phyloP scores from a whole-genome alignment of 2,888 invertebrate genomes.

The Alloplasta piceator region DNA sequence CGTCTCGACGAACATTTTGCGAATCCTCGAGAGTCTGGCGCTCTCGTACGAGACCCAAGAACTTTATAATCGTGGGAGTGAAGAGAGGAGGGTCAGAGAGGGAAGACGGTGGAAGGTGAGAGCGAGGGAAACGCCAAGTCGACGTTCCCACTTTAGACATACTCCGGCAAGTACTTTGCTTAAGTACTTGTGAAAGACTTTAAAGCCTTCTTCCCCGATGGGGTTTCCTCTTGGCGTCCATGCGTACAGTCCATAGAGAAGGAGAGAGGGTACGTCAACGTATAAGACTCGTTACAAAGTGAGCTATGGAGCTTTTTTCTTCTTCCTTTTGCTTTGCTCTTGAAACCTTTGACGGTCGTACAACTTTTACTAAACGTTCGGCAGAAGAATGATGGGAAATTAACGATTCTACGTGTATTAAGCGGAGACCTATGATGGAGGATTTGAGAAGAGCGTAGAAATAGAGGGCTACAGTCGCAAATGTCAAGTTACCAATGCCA shows the following conservation, averaged over 20 bases:
- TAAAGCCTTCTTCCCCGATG: constrained; percentile 17
- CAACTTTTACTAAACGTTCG: constrained; percentile 3
- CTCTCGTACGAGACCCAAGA: constrained; percentile 26
- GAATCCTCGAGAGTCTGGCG: constrained; percentile 32
- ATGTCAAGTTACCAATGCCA: no score
- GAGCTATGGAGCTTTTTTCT: constrained; percentile 9
- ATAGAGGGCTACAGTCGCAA: no score
- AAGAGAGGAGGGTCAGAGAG: neutral
- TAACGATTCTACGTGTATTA: neutral
- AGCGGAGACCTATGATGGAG: no score
- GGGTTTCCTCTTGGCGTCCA: constrained; percentile 7
- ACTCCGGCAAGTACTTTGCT: constrained; percentile 41
- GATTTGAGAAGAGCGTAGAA: no score
- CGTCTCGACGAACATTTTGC: constrained; percentile 39
- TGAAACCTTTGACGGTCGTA: neutral
- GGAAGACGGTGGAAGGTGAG: neutral
- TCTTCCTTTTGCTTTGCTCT: neutral
- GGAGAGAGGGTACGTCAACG: neutral
- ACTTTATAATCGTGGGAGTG: constrained; percentile 28
- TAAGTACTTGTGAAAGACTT: constrained; percentile 50
- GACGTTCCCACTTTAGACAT: constrained; percentile 41
- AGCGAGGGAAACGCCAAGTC: constrained; percentile 16
- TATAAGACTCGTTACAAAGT: constrained; percentile 14
- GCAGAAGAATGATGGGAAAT: neutral
- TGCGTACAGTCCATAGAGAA: neutral